These are phyloP conservation scores for Mamestra configurata DNA, from an alignment of 1,140 invertebrate species.

Conservation along the genomic window DNA sequence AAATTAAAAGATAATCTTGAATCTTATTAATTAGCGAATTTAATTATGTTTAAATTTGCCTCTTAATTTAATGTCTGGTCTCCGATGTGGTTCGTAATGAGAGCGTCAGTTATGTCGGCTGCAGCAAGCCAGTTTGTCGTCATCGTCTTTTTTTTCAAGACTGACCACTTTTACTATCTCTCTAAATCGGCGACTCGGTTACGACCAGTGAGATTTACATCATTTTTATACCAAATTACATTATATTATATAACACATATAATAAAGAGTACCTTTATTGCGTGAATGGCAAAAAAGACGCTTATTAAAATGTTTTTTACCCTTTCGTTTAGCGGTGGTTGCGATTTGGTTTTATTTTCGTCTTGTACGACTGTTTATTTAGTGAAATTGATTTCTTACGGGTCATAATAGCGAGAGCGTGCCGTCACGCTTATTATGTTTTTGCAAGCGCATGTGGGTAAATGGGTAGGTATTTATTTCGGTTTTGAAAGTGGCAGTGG, in stretches of 20 bases:
- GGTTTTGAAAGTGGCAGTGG: too few relatives aligned
- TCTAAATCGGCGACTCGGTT: slow-evolving; percentile 39
- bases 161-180: slow-evolving; percentile 62
- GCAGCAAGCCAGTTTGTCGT: slow-evolving; percentile 16
- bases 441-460: too few relatives aligned
- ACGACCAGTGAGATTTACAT: slow-evolving; percentile 47
- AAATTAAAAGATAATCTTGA: not conserved
- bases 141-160: slow-evolving; percentile 58
- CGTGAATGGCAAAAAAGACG: slow-evolving; percentile 27
- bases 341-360: not conserved
- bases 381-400: not conserved
- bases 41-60: not conserved
- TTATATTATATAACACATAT: slow-evolving; percentile 41
- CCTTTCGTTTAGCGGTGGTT: slow-evolving; percentile 6
- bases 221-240: slow-evolving; percentile 48
- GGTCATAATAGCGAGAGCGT: not conserved
- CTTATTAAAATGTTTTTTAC: slow-evolving; percentile 11
- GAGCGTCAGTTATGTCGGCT: slow-evolving; percentile 48
- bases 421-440: too few relatives aligned
- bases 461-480: too few relatives aligned
- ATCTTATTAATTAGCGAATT: slow-evolving; percentile 16
- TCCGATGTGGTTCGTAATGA: slow-evolving; percentile 35
- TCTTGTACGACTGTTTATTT: not conserved
- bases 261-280: slow-evolving; percentile 42
- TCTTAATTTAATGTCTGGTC: slow-evolving; percentile 2